Conservation (phyloP, 2,888 invertebrate species). For the Amiota minor region DNA sequence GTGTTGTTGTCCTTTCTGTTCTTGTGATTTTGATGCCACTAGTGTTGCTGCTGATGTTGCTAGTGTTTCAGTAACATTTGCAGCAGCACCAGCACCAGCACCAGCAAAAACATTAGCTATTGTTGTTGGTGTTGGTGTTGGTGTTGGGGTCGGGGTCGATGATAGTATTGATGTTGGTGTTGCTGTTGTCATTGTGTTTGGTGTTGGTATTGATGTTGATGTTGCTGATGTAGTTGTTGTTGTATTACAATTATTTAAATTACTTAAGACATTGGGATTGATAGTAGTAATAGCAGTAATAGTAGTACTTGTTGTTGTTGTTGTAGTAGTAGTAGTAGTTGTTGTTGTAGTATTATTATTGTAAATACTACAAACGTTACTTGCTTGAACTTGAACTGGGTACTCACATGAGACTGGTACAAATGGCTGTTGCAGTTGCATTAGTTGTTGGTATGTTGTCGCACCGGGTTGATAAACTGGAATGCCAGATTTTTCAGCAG, state of each 20-base stretch:
- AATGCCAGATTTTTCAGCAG: slow-evolving; percentile 96
- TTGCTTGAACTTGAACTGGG: slow-evolving; percentile 68
- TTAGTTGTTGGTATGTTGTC: slow-evolving; percentile 94
- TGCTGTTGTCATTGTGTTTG: slow-evolving; percentile 52
- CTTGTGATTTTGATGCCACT: slow-evolving; percentile 48
- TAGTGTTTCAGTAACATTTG: slow-evolving; percentile 30
- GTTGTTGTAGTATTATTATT: slow-evolving; percentile 21
- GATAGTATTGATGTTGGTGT: slow-evolving; percentile 46
- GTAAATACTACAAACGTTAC: slow-evolving; percentile 35
- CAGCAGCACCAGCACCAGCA: neutral
- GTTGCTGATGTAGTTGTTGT: slow-evolving; percentile 42
- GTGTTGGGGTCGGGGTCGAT: slow-evolving; percentile 44
- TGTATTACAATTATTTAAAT: slow-evolving; percentile 42
- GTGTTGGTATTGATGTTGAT: slow-evolving; percentile 46
- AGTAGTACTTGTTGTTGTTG: slow-evolving; percentile 53
- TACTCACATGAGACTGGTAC: slow-evolving; percentile 99
- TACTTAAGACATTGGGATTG: slow-evolving; percentile 50
- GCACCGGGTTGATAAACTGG: slow-evolving; percentile 95
- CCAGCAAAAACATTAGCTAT: slow-evolving; percentile 42
- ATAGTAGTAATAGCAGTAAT: slow-evolving; percentile 57
- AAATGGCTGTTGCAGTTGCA: slow-evolving; percentile 94
- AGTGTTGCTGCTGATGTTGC: slow-evolving; percentile 39
- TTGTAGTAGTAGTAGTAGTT: slow-evolving; percentile 62
- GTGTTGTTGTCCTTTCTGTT: slow-evolving; percentile 41
- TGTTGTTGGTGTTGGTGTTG: slow-evolving; percentile 50